phyloP scores from a whole-genome alignment of 2,113 vertebrate genomes.

The Amphiprion percula region DNA sequence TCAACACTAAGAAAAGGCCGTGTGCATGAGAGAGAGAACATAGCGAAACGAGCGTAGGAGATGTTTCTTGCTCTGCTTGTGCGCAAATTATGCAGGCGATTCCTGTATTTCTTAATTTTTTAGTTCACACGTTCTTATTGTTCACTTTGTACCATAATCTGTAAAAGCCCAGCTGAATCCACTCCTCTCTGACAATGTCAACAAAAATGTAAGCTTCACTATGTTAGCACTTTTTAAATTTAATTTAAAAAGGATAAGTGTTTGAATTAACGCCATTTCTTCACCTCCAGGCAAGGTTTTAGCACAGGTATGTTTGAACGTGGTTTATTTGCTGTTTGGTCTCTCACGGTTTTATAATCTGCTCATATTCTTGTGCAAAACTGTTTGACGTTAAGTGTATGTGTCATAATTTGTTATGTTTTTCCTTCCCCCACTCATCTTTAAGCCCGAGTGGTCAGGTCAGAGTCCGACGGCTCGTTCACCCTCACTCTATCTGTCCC shows the following conservation, averaged over 20 bases:
- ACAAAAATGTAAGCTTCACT: too few species aligned
- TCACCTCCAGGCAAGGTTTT: background rate
- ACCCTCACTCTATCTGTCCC: conserved; percentile 86
- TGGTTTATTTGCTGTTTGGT: background rate
- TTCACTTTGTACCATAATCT: background rate
- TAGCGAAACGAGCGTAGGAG: conserved; percentile 10
- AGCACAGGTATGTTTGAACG: too few species aligned
- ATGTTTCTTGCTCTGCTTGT: conserved; percentile 7
- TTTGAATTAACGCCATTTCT: background rate
- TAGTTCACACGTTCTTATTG: background rate
- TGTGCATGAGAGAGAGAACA: conserved; percentile 21
- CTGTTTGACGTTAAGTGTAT: background rate
- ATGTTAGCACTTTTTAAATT: too few species aligned
- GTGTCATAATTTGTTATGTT: conserved; percentile 42
- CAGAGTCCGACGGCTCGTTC: conserved; percentile 84
- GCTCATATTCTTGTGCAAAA: background rate
- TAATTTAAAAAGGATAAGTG: background rate
- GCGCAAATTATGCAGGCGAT: background rate
- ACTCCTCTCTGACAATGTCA: too few species aligned
- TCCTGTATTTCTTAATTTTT: background rate
- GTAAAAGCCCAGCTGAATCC: too few species aligned
- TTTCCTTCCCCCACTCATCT: conserved; percentile 68
- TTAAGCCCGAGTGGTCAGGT: conserved; percentile 83
- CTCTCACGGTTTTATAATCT: background rate
- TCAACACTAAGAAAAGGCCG: conserved; percentile 60